These are phyloP conservation scores for Myotis planiceps DNA, from an alignment of 2,797 vertebrate genomes.

Conservation along the genomic window DNA sequence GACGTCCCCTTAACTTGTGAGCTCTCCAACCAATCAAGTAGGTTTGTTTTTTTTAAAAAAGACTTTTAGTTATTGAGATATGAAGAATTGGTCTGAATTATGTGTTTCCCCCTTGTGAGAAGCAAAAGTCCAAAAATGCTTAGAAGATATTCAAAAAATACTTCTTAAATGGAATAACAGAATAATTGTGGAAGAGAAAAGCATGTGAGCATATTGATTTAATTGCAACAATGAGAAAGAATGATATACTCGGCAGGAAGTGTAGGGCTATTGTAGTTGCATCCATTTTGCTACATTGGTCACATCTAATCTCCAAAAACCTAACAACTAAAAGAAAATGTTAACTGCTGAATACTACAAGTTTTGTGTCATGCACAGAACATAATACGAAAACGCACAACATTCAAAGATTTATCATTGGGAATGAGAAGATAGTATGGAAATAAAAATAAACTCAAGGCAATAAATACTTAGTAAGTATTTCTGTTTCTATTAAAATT, in stretches of 20 bases:
- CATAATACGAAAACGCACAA: background rate
- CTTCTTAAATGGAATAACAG: background rate
- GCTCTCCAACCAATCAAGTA: background rate
- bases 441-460: background rate
- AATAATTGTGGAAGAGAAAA: background rate
- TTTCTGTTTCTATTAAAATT: background rate
- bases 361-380: background rate
- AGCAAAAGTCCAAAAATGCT: background rate
- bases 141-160: background rate
- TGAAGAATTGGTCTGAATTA: background rate
- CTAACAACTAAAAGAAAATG: too few species aligned
- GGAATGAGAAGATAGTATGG: background rate
- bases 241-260: background rate
- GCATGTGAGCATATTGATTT: too few species aligned
- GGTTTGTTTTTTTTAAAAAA: background rate
- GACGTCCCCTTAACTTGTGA: fast-evolving
- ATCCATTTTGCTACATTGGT: background rate
- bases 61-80: background rate
- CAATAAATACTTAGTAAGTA: too few species aligned
- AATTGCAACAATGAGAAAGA: background rate
- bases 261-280: fast-evolving
- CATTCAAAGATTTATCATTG: background rate
- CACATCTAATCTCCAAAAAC: background rate
- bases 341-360: too few species aligned
- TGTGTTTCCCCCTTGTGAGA: background rate